A percentile compares a stretch with the other conserved stretches of the same genome.
Evolutionary conservation across 2,888 invertebrate genomes (phyloP).

Genomic region (Drosophila pseudotakahashii): DNA sequence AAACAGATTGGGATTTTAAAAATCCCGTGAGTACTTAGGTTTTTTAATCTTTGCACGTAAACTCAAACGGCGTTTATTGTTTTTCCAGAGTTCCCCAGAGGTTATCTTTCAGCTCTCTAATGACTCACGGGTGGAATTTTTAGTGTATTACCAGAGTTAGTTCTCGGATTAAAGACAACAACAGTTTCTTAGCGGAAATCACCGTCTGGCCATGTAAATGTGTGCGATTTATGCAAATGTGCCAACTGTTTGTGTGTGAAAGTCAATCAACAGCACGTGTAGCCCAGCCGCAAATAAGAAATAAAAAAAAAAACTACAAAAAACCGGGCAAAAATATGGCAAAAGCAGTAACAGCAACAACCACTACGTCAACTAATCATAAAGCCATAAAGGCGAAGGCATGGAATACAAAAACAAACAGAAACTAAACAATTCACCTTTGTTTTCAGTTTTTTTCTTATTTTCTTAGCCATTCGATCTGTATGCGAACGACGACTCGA

Average conservation of each 20-base stretch:
- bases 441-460: conserved; percentile 24
- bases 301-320: conserved; percentile 17
- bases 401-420: conserved; percentile 34
- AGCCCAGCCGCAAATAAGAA: conserved; percentile 46
- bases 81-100: not conserved
- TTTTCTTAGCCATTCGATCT: conserved; percentile 33
- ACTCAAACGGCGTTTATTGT: not conserved
- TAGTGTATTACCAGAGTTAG: conserved; percentile 3
- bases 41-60: conserved; percentile 7
- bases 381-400: conserved; percentile 42
- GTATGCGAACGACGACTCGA: conserved; percentile 42
- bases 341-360: conserved; percentile 25
- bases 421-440: conserved; percentile 37
- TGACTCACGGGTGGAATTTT: conserved; percentile 11
- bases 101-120: conserved; percentile 5
- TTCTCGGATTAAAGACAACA: conserved; percentile 9
- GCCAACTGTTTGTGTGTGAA: conserved; percentile 56
- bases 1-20: not conserved
- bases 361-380: conserved; percentile 43
- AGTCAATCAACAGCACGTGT: conserved; percentile 78
- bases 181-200: conserved; percentile 24
- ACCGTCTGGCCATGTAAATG: conserved; percentile 14
- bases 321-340: conserved; percentile 16
- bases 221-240: conserved; percentile 53
- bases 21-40: not conserved